Evolutionary conservation across 2,888 invertebrate species (phyloP), one percentile per base, ranked within the genome.

Genomic region (Cosmorhoe ocellata): DNA sequence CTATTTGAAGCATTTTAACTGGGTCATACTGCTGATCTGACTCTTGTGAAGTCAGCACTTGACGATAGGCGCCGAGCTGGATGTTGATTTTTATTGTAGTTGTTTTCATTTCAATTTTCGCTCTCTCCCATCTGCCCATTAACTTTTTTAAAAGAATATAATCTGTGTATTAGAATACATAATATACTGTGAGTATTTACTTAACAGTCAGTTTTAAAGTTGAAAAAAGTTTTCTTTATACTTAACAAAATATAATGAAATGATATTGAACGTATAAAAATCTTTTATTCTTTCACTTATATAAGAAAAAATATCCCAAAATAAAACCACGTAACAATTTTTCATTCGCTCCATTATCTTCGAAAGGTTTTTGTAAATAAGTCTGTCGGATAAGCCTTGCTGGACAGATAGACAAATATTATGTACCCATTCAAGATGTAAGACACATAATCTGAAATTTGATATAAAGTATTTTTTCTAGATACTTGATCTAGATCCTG

Each of bases 21-120:
- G 41, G 71, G 70, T 68, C 69, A 58, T 56, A 56, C 32, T 31
- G 62, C 61, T 26, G 55, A 70, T 64, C 53, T 50, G 53, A 57
- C 61, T 47, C 64, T 67, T 45, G 59, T 44, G 48, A 31, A 48
- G 66, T 63, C 62, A 66, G 64, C 63, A 59, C 63, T 69, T 59
- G 56, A 49, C 47, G 27, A 39, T 44, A 28, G 34, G 33, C 28
- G 32, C 27, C 27, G 48, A 38, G 45, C 39, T 37, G 13, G 38
- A 28, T 48, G 55, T 59, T 61, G 44, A 56, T 57, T n/a, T 58
- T 28, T 42, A 46, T 32, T 45, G 32, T 41, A 41, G 36, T 34
- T 42, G 22, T 42, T 42, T 46, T 32, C 14, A 11, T 5, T 28
- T 34, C 14, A 7, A 18, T 18, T 18, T 18, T 18, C 18, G 2